Evolutionary conservation across 2,888 invertebrate species (phyloP), one percentile per base, ranked within the genome.

Genomic region (Rotaria magnacalcarata): DNA sequence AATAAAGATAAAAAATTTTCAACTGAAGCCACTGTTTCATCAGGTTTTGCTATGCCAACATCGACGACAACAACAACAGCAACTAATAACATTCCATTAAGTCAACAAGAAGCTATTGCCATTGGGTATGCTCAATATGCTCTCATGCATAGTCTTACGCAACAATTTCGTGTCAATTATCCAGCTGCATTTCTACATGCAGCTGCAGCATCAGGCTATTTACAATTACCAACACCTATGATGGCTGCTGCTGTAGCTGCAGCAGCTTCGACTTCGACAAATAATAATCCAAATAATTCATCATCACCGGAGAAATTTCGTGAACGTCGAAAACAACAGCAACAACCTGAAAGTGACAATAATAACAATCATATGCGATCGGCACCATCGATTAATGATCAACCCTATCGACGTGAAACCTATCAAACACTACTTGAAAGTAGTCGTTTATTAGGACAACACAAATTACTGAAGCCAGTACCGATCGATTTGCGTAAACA

Each of bases 351-450:
- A 34, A 67, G 67, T 67, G 67, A 67, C 11, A 67, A 67, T 67
- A 67, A 67, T 41, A 67, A 67, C 16, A 80, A 80, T 80, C 80
- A 80, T 80, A 47, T 80, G 10, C 80, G 41, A 80, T 80, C 80
- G 11, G 8, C 21, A 41, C 41, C 34, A 43, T 34, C 80, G 34
- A 10, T 47, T 24, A 47, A 80, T 47, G 47, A 80, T 47, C 80
- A 80, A 80, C 80, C 80, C 21, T 80, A 80, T 47, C 80, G 80
- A n/a, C 80, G 80, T 24, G 80, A 80, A 80, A 80, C 80, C 24
- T 80, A 80, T 80, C 80, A 80, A n/a, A 80, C 80, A 47, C 47
- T 80, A 47, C n/a, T 80, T 8, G 80, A 80, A 47, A 80, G 80
- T 47, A 80, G 80, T 47, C 80, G 80, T 47, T 47, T 80, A 47